Conservation (phyloP, 1,140 invertebrate species). For the Temnothorax nylanderi region DNA sequence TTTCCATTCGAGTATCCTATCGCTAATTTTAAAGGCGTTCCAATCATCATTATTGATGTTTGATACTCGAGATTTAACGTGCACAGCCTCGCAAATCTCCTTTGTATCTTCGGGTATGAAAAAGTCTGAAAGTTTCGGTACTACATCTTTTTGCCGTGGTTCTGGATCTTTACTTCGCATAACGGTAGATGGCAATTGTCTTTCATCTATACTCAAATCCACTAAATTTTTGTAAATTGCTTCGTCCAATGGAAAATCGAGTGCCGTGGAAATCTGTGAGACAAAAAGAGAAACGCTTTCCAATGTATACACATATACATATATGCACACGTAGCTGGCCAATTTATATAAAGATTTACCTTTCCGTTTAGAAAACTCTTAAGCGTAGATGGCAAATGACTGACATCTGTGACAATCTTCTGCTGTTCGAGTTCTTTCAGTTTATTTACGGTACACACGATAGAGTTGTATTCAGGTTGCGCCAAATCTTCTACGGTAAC, state of each 20-base stretch:
- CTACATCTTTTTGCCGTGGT: slow-evolving; percentile 74
- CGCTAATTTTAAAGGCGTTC: slow-evolving; percentile 77
- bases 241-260: slow-evolving; percentile 79
- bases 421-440: slow-evolving; percentile 74
- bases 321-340: background rate
- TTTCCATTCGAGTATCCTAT: slow-evolving; percentile 79
- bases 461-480: slow-evolving; percentile 81
- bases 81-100: slow-evolving; percentile 73
- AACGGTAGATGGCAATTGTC: slow-evolving; percentile 73
- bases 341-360: slow-evolving; percentile 68
- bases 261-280: slow-evolving; percentile 75
- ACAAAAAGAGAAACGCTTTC: slow-evolving; percentile 5
- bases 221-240: slow-evolving; percentile 80
- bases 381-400: slow-evolving; percentile 72
- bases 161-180: slow-evolving; percentile 79
- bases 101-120: slow-evolving; percentile 73
- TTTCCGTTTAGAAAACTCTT: slow-evolving; percentile 77
- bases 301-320: background rate
- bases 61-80: slow-evolving; percentile 60
- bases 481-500: slow-evolving; percentile 63
- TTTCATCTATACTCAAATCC: slow-evolving; percentile 78
- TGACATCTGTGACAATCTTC: slow-evolving; percentile 71
- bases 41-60: slow-evolving; percentile 68
- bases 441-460: slow-evolving; percentile 77
- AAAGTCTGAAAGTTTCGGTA: slow-evolving; percentile 78